phyloP scores from a whole-genome alignment of 2,888 invertebrate genomes.

The Tetanocera ferruginea region DNA sequence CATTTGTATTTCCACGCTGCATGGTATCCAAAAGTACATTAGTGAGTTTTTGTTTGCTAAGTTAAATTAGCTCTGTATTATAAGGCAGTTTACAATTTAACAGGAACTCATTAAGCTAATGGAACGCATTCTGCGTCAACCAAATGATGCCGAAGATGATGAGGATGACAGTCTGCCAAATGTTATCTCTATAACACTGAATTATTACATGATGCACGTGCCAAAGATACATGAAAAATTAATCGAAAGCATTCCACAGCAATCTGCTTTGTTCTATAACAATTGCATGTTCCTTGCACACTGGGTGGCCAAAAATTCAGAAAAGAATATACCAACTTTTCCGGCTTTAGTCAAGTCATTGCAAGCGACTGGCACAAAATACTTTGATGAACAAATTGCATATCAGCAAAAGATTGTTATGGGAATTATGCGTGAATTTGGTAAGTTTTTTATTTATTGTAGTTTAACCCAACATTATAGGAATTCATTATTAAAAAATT shows the following conservation, averaged over 20 bases:
- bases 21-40: constrained; percentile 70
- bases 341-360: constrained; percentile 79
- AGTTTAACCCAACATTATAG: background rate
- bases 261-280: constrained; percentile 88
- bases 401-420: constrained; percentile 82
- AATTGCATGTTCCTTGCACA: constrained; percentile 92
- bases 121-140: constrained; percentile 64
- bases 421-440: constrained; percentile 82
- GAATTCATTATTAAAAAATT: background rate
- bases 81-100: background rate
- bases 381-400: constrained; percentile 80
- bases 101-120: constrained; percentile 65
- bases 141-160: constrained; percentile 46
- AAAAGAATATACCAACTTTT: constrained; percentile 73
- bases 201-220: constrained; percentile 82
- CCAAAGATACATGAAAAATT: constrained; percentile 85
- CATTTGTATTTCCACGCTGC: constrained; percentile 65
- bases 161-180: constrained; percentile 53
- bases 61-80: background rate
- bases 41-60: constrained; percentile 56
- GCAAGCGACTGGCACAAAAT: constrained; percentile 77
- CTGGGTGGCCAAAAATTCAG: constrained; percentile 77
- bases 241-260: constrained; percentile 88
- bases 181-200: constrained; percentile 72
- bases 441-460: constrained; percentile 69